These are phyloP conservation scores for Litocranius walleri DNA, from an alignment of 2,113 vertebrate genomes.

Conservation along the genomic window DNA sequence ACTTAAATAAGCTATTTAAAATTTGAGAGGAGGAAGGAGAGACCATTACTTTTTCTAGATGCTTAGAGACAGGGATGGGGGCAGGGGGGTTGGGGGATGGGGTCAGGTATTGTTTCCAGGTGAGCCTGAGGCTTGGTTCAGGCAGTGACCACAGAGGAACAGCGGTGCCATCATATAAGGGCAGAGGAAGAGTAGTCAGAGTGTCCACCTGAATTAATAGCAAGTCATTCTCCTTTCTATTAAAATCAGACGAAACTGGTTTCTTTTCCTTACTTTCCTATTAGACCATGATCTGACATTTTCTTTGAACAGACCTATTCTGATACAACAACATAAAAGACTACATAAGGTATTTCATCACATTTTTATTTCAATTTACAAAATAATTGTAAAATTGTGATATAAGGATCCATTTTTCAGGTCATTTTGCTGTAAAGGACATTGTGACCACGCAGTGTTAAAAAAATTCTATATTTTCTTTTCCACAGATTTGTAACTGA, in stretches of 20 bases:
- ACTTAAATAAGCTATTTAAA: neutral
- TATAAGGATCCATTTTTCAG: neutral
- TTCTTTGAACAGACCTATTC: neutral
- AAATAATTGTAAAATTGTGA: neutral
- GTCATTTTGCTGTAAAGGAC: neutral
- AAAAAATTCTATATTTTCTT: neutral
- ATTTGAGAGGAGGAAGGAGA: neutral
- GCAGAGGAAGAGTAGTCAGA: neutral
- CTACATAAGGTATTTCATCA: neutral
- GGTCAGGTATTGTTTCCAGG: neutral
- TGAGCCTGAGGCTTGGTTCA: neutral
- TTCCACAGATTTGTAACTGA: neutral
- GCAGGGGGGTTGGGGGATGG: rapidly evolving
- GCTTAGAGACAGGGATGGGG: neutral
- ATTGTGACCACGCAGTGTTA: neutral
- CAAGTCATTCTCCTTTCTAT: neutral
- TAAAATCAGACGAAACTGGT: neutral
- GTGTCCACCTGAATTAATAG: neutral
- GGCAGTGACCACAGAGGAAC: neutral
- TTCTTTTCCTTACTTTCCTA: neutral
- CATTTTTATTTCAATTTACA: neutral
- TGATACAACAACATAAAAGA: neutral
- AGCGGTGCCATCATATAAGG: neutral
- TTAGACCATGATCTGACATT: neutral
- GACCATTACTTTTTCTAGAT: neutral